Evolutionary conservation across 1,140 invertebrate species (phyloP), one percentile per base, ranked within the genome.

Genomic region (Zaprionus taronus): DNA sequence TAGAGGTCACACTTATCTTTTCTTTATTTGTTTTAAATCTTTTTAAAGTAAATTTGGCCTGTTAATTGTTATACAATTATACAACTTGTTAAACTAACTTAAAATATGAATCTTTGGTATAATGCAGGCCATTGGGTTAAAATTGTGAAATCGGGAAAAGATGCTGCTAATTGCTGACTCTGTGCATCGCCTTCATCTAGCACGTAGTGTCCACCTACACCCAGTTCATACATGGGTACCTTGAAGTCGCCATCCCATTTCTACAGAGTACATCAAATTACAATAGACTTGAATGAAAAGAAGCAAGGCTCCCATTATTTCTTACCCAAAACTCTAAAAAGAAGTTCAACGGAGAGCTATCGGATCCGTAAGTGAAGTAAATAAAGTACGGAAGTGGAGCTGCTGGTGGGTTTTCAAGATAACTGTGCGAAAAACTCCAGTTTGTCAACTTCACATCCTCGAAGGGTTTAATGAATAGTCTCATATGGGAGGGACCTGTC

Each of bases 401-500:
- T 94, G 94, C 94, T 94, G 95, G 68, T 1, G 80, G 68, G 4
- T 81, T 49, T 74, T 84, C 75, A 89, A 95, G 77, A 93, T 91
- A 17, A 92, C 93, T 53, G 94, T 90, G 4, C 1, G 94, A 85
- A 31, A 97, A 93, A 49, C 94, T 95, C 95, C 96, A 96, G 28
- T 92, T 91, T n/a, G 92, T 82, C n/a, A 97, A 87, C 47, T 93
- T 86, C 7, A 95, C 93, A 62, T 93, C 94, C 26, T 93, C 83
- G 38, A 94, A 91, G 0, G 96, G 95, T 15, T 95, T 95, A 14
- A 97, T 84, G 79, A 96, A 95, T 6, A 96, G 92, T 15, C 95
- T 95, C 92, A 96, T 95, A 80, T 97, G 96, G 70, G 95, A 94
- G 2, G 96, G 95, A 57, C 96, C 96, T 94, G 80, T 68, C 81